Evolutionary conservation across 1,140 invertebrate species (phyloP), one percentile per base, ranked within the genome.

Genomic region (Bicyclus anynana): DNA sequence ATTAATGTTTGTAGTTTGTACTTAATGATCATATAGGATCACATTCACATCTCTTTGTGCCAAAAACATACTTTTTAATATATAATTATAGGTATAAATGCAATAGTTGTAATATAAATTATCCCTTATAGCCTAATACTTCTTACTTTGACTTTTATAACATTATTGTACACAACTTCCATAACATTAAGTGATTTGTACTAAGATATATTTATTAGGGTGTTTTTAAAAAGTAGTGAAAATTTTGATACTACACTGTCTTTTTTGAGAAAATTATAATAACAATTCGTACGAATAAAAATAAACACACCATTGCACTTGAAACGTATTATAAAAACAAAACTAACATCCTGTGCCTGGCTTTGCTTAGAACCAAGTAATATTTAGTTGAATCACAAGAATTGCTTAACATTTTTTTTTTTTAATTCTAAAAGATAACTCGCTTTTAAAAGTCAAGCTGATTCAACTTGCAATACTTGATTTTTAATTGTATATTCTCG

Each of bases 281-380:
- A 33, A 12, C n/a, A 33, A 12, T 33, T 33, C 3, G 3, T 33
- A 29, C n/a, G n/a, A 33, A n/a, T 51, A 17, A 50, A 35, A 35
- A 37, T 7, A 12, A 49, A 49, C 48, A 50, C 48, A 29, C 49
- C 49, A 37, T 37, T 35, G 49, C 49, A 51, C 49, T 21, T 29
- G 14, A 7, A 7, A n/a, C 37, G 14, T 51, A 20, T 40, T 14
- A 14, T 14, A 12, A 27, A 27, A 27, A 52, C 38, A 12, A 38
- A 42, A 53, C 50, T 53, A 53, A 53, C 50, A 53, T 53, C 21
- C 14, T 20, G 35, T 38, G 38, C 33, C n/a, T 53, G 26, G 50
- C 50, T 53, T 53, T 53, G 37, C 50, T 53, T 53, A 26, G 14
- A 44, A 44, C 42, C 42, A 44, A 20, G 42, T 21, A 12, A 6